Base-by-base conservation (phyloP, 2,113 vertebrate genomes). In the Anolis sagrei region DNA sequence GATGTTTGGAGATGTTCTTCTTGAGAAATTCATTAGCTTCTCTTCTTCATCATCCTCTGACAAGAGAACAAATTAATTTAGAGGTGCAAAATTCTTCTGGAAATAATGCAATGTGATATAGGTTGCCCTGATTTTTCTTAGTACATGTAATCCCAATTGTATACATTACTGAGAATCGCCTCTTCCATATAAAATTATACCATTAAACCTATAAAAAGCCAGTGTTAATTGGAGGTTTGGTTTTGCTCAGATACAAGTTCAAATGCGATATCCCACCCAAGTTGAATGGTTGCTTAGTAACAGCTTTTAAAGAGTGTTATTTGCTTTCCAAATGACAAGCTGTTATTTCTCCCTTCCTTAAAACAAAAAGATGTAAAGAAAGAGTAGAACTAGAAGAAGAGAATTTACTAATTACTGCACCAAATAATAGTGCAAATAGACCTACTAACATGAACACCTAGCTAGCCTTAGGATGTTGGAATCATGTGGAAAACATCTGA, bases 281-380 rank as follows among this genome's bases (percentile, higher is more conserved):
- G 92, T 91, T 93, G 92, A 95, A 94, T 94, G 87, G 96, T 96
- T 97, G 96, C 96, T 84, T 96, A 95, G 96, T 95, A 96, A 96
- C 96, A 90, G 94, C 84, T 94, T 94, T 95, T 93, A 96, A 93
- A 93, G 93, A 95, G 91, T 93, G 93, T 90, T 96, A 93, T 94
- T 95, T 96, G 93, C 91, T 96, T 85, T 89, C 93, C 93, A 93
- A 93, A 84, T 93, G 86, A 94, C 83, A 93, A 96, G 89, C 91
- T 95, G 90, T 89, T 95, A 92, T 88, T 95, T 96, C 91, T 92
- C 86, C 25, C 70, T 34, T 91, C 91, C 91, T 95, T 96, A 95
- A 96, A 96, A 96, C 93, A 95, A 96, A 96, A 96, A 96, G 95
- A 85, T 32, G 75, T 76, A 86, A 64, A 81, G 4, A 79, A 86